These are phyloP conservation scores for Ovibos moschatus DNA, from an alignment of 2,113 vertebrate species.

Conservation along the genomic window DNA sequence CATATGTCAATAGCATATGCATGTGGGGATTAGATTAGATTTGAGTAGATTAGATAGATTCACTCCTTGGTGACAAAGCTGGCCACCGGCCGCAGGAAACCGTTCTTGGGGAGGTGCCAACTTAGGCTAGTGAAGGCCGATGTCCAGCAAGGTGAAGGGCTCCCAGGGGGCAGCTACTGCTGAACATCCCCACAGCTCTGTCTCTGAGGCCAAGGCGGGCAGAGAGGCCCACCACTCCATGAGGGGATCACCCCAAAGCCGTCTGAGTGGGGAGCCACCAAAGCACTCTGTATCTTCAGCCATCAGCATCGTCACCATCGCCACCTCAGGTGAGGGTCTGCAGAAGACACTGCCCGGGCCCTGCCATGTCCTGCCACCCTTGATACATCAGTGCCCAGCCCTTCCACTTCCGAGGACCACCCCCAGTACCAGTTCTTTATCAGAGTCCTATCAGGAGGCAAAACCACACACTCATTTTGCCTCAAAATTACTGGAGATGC, in stretches of 20 bases:
- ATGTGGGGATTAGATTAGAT: too few species aligned
- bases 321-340: background rate
- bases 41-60: background rate
- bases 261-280: background rate
- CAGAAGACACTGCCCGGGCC: background rate
- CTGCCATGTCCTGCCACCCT: accelerated
- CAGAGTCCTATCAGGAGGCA: background rate
- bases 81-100: slow-evolving; percentile 35
- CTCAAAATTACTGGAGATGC: background rate
- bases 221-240: background rate
- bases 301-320: accelerated
- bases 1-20: accelerated
- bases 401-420: background rate
- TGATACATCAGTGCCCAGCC: accelerated
- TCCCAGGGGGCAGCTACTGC: too few species aligned
- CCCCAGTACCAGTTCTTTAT: background rate
- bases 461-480: background rate
- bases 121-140: background rate
- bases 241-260: background rate
- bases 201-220: background rate
- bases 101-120: slow-evolving; percentile 38
- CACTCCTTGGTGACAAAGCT: background rate
- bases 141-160: background rate
- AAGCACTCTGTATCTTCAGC: background rate
- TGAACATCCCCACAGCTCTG: background rate